These are phyloP conservation scores for Ceramica pisi DNA, from an alignment of 2,888 invertebrate species.

Conservation along the genomic window DNA sequence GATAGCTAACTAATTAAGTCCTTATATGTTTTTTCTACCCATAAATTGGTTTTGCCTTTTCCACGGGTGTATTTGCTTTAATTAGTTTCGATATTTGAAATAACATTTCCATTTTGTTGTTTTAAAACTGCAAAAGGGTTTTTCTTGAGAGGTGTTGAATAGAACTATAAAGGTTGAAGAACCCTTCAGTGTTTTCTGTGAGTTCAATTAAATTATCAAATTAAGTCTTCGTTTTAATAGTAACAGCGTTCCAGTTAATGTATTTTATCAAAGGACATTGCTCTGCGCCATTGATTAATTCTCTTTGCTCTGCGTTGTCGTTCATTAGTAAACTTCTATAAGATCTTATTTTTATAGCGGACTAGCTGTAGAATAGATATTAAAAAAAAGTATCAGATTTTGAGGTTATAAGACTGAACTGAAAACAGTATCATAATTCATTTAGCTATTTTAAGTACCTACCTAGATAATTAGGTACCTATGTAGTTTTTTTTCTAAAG, in stretches of 20 bases:
- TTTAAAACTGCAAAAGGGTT: constrained; percentile 1
- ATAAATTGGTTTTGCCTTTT: constrained; percentile 5
- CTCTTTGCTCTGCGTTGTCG: no score
- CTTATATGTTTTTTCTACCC: background rate
- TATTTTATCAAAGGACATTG: no score
- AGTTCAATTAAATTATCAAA: background rate
- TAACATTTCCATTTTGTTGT: constrained; percentile 18
- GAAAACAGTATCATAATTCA: no score
- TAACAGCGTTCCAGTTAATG: background rate
- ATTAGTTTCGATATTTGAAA: constrained; percentile 23
- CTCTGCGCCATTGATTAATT: no score
- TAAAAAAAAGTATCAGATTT: no score
- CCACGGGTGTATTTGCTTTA: constrained; percentile 11
- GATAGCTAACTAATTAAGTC: background rate
- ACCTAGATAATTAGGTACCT: no score
- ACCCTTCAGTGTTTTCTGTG: background rate
- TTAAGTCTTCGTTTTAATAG: background rate
- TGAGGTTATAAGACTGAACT: no score
- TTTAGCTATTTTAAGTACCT: no score
- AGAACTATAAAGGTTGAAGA: background rate
- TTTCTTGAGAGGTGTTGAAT: background rate
- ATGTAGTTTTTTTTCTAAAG: no score
- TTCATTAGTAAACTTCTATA: no score
- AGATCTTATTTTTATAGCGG: no score
- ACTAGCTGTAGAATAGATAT: no score